Percentiles rank a stretch among this genome's conserved stretches.
These are phyloP conservation scores for Arizona elegans DNA, from an alignment of 2,113 vertebrate species.

Conservation along the genomic window DNA sequence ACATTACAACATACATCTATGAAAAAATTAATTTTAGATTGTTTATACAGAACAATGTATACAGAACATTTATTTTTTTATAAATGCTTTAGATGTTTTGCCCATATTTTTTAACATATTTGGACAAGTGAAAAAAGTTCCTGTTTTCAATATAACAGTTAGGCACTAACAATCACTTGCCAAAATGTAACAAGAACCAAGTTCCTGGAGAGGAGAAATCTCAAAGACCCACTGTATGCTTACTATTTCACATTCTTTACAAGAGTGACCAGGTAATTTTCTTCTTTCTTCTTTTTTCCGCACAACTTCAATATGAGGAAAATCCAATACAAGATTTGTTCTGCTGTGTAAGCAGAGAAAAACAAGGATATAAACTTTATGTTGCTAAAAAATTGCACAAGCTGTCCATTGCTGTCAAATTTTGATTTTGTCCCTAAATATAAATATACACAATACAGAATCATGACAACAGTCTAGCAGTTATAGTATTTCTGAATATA, in stretches of 20 bases:
- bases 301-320: slow-evolving; percentile 89
- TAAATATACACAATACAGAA: background rate
- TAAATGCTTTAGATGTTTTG: background rate
- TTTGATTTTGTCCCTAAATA: background rate
- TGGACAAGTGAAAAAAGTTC: background rate
- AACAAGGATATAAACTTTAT: background rate
- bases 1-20: background rate
- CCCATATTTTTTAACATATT: background rate
- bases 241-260: slow-evolving; percentile 95
- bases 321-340: slow-evolving; percentile 70
- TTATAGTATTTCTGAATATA: background rate
- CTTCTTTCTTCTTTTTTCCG: slow-evolving; percentile 93
- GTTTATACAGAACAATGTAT: background rate
- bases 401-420: background rate
- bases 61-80: background rate
- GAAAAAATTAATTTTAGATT: slow-evolving; percentile 4
- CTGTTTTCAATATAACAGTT: slow-evolving; percentile 10
- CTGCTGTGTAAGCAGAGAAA: slow-evolving; percentile 52
- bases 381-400: background rate
- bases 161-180: slow-evolving; percentile 7
- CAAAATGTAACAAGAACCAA: slow-evolving; percentile 38
- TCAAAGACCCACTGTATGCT: slow-evolving; percentile 58
- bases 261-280: slow-evolving; percentile 89
- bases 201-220: slow-evolving; percentile 12
- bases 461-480: background rate